Conservation (phyloP, 2,113 vertebrate genomes). For the Colinus virginianus region DNA sequence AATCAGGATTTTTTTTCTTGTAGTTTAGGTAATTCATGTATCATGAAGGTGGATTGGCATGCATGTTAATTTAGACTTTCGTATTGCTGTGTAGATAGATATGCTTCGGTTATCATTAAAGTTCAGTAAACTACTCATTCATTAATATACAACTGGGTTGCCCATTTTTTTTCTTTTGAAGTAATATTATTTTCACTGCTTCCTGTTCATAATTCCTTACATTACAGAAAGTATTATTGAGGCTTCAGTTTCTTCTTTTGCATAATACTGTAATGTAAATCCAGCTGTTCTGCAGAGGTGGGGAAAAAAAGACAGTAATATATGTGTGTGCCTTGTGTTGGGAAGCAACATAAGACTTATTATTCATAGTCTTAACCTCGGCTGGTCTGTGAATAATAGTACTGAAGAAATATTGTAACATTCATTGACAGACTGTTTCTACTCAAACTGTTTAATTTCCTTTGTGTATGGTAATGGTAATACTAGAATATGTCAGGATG, state of each 20-base stretch:
- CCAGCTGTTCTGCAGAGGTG: background rate
- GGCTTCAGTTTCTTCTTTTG: background rate
- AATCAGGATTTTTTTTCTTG: background rate
- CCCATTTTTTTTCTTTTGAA: constrained; percentile 1
- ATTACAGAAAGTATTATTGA: background rate
- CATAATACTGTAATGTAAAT: background rate
- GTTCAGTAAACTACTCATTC: background rate
- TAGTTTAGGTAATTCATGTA: background rate
- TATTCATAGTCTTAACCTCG: background rate
- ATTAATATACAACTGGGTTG: background rate
- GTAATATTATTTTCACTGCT: constrained; percentile 4
- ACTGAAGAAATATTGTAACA: background rate
- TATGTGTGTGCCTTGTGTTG: background rate
- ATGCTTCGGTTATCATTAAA: constrained; percentile 3
- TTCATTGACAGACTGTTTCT: background rate
- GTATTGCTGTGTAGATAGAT: background rate
- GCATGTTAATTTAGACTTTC: background rate
- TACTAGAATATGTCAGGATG: background rate
- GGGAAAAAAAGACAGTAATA: background rate
- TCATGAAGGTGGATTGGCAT: background rate
- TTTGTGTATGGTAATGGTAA: background rate
- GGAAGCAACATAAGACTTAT: background rate
- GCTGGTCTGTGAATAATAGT: background rate
- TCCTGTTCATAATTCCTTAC: constrained; percentile 3
- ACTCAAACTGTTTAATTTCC: background rate